These are phyloP conservation scores for Casuarius casuarius DNA, from an alignment of 2,113 vertebrate genomes.

Conservation along the genomic window DNA sequence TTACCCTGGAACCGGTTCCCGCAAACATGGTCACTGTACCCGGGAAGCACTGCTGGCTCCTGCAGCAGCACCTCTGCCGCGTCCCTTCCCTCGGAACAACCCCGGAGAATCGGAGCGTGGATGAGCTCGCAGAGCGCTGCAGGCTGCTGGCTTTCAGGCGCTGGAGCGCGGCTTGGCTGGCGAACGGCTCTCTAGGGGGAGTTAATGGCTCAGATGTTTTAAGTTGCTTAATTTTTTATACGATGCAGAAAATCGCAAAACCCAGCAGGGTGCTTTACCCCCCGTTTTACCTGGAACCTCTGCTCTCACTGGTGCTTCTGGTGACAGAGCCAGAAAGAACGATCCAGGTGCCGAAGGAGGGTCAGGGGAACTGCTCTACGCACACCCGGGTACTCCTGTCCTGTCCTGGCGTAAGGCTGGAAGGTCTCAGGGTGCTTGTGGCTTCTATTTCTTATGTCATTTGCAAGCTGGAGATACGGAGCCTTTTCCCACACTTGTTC, in stretches of 20 bases:
- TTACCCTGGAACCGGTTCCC: no score
- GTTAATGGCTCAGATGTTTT: not conserved
- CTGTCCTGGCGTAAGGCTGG: rapidly evolving
- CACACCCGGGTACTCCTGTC: not conserved
- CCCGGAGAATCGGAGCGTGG: not conserved
- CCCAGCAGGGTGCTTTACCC: rapidly evolving
- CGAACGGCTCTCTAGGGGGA: not conserved
- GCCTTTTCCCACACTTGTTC: not conserved
- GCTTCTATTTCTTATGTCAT: not conserved
- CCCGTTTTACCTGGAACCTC: rapidly evolving
- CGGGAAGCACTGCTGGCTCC: not conserved
- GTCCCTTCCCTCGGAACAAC: not conserved
- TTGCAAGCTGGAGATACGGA: rapidly evolving
- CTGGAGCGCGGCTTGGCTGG: not conserved
- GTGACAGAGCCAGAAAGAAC: not conserved
- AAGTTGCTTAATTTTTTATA: not conserved
- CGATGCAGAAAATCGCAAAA: not conserved
- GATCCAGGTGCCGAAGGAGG: no score
- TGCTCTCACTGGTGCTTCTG: not conserved
- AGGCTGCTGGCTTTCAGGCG: not conserved
- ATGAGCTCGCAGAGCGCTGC: not conserved
- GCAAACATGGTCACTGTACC: no score
- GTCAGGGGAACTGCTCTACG: not conserved
- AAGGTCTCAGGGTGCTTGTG: not conserved
- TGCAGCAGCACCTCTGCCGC: rapidly evolving